phyloP scores from a whole-genome alignment of 2,888 invertebrate species.

The Ectemnius lituratus region DNA sequence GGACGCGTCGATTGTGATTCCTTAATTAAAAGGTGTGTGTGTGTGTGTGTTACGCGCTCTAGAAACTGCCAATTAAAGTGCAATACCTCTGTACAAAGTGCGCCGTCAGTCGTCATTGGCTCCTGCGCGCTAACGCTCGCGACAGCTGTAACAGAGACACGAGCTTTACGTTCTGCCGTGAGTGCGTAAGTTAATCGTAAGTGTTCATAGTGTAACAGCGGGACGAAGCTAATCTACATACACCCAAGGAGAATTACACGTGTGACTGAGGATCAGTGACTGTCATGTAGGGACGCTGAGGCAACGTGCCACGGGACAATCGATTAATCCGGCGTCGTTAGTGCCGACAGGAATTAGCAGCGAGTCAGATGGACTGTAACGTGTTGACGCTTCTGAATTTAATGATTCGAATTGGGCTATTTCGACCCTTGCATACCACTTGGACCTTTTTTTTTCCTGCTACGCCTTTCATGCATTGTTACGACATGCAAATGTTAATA shows the following conservation, averaged over 20 bases:
- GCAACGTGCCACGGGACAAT: slow-evolving; percentile 10
- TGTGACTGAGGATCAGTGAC: slow-evolving; percentile 34
- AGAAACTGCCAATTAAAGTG: slow-evolving; percentile 43
- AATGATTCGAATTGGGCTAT: too few species aligned
- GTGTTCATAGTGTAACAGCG: slow-evolving; percentile 57
- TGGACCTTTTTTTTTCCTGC: too few species aligned
- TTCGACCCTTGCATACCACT: too few species aligned
- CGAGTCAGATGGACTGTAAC: too few species aligned
- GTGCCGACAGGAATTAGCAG: neutral
- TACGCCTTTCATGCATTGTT: too few species aligned
- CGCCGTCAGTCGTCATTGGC: slow-evolving; percentile 35
- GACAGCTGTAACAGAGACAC: slow-evolving; percentile 26
- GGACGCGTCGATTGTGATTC: slow-evolving; percentile 13
- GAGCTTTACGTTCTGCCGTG: slow-evolving; percentile 48
- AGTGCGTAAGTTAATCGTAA: slow-evolving; percentile 49
- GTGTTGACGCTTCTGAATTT: too few species aligned
- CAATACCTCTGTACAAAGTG: slow-evolving; percentile 37
- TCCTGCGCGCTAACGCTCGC: slow-evolving; percentile 8
- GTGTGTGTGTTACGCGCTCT: slow-evolving; percentile 5
- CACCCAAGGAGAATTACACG: slow-evolving; percentile 28
- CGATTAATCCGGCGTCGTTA: neutral
- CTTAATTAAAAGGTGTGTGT: slow-evolving; percentile 1
- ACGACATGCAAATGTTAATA: too few species aligned
- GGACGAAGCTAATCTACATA: slow-evolving; percentile 39
- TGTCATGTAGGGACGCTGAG: slow-evolving; percentile 6